These are phyloP conservation scores for Tipula unca DNA, from an alignment of 2,888 invertebrate genomes.

Conservation along the genomic window DNA sequence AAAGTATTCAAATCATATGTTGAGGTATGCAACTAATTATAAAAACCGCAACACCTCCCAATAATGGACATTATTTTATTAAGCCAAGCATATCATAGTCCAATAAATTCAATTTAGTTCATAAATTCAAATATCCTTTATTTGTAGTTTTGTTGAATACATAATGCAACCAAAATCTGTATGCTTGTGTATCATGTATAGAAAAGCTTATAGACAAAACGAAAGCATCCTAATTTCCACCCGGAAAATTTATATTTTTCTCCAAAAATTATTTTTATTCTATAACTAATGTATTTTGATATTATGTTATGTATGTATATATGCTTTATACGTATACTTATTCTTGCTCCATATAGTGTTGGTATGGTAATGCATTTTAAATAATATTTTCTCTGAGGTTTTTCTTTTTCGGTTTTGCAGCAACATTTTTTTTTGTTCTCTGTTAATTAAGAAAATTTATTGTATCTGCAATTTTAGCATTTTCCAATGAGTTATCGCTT, in stretches of 20 bases:
- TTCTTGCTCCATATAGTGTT: neutral
- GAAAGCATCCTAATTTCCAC: neutral
- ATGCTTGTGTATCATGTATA: too few relatives aligned
- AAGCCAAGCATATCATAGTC: too few relatives aligned
- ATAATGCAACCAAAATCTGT: neutral
- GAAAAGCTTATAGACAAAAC: neutral
- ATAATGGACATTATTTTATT: too few relatives aligned
- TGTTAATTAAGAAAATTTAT: neutral
- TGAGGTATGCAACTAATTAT: too few relatives aligned
- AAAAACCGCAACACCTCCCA: too few relatives aligned
- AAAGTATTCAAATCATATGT: too few relatives aligned
- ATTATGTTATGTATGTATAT: neutral
- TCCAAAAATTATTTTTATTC: neutral
- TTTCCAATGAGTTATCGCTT: neutral
- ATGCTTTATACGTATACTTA: neutral
- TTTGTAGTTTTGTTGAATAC: too few relatives aligned
- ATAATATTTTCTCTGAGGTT: neutral
- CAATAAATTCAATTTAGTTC: too few relatives aligned
- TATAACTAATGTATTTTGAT: neutral
- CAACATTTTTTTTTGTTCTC: neutral
- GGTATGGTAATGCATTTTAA: neutral
- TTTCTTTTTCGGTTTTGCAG: neutral
- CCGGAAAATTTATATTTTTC: neutral
- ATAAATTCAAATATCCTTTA: too few relatives aligned
- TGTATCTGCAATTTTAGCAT: neutral